Percentiles rank a stretch among this genome's conserved stretches.
Conservation (phyloP, 2,797 vertebrate species). For the Diplodus puntazzo region DNA sequence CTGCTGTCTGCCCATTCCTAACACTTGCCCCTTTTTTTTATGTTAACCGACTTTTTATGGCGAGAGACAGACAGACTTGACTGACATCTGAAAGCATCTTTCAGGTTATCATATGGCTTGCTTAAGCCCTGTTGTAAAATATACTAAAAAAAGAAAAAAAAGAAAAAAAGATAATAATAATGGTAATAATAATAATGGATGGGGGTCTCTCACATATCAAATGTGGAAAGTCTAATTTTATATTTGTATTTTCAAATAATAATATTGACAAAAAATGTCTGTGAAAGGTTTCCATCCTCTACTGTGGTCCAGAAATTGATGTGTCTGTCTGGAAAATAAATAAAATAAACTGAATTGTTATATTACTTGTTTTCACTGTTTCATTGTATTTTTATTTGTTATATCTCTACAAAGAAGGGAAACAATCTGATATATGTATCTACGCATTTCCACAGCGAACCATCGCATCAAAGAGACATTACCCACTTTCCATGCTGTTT, state of each 20-base stretch:
- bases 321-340: conserved; percentile 97
- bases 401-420: conserved; percentile 15
- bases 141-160: conserved; percentile 81
- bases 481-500: conserved; percentile 20
- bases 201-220: conserved; percentile 99
- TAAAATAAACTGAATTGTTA: conserved; percentile 96
- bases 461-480: conserved; percentile 18
- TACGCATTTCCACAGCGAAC: conserved; percentile 26
- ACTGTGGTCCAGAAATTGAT: conserved; percentile 99
- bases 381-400: conserved; percentile 55
- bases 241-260: conserved; percentile 99
- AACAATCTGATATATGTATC: conserved; percentile 22
- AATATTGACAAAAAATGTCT: conserved; percentile 93
- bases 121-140: conserved; percentile 98
- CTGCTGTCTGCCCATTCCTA: conserved; percentile 83
- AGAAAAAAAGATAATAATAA: conserved; percentile 64
- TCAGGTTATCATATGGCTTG: conserved; percentile 98
- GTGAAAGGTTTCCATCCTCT: conserved; percentile 99
- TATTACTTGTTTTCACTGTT: conserved; percentile 78
- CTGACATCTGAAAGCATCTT: conserved; percentile 93
- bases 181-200: conserved; percentile 87
- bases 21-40: conserved; percentile 85
- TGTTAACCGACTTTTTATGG: conserved; percentile 86
- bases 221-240: conserved; percentile 99
- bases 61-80: conserved; percentile 86